Base-by-base conservation (phyloP, 1,140 invertebrate genomes). In the Cyrtorhinus lividipennis region DNA sequence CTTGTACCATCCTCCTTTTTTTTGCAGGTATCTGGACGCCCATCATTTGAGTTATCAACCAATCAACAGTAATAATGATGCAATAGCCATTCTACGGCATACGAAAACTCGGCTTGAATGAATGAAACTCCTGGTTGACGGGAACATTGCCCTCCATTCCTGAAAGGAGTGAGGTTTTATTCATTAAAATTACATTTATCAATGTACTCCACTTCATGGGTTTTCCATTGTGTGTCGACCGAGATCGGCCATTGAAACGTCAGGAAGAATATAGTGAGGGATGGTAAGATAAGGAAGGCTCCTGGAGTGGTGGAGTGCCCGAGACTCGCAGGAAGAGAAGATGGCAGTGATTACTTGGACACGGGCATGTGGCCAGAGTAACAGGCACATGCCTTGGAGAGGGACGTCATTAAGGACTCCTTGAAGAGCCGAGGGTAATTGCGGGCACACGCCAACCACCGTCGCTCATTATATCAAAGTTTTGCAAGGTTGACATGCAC, bases 271-370 rank as follows among this genome's bases (percentile, higher is more conserved):
- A 20, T 8, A 38, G 48, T 10, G 48, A 8, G 48, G 48, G 48
- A 53, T 53, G 5, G 48, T 10, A 53, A 10, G 48, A 53, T 53
- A 53, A 38, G 15, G 30, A 15, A 8, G 30, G 5, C 5, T 38
- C 15, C 15, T 15, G 15, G 15, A 53, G 48, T 13, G 20, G 48
- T 5, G 8, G 18, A 53, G 48, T 12, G 48, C 10, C 48, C 48
- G 30, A 15, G 30, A 15, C 8, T 53, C 5, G 48, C 48, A 53
- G 48, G 48, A 53, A 53, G 48, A 20, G 3, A 53, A 53, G 48
- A 53, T 53, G 48, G 48, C 48, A 53, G 48, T 53, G 48, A 53
- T 53, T 53, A 53, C 48, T 20, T 53, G 48, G 48, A 53, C 48
- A 53, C 48, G 48, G 48, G 48, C 48, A 53, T 53, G 48, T 53